Evolutionary conservation across 2,888 invertebrate species (phyloP).

Genomic region (Opisthograptis luteolata): DNA sequence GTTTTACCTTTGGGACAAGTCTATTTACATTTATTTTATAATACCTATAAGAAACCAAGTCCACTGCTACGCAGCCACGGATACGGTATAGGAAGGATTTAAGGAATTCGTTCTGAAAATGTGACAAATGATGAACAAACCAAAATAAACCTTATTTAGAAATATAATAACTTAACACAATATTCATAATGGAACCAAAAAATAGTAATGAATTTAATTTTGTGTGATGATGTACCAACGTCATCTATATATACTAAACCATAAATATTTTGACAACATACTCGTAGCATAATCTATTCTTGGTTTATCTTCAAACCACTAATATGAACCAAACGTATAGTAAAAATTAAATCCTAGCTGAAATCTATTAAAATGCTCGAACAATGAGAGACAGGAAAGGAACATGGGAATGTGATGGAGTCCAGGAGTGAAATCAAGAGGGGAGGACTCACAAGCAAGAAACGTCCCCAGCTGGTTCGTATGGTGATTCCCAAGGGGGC

Average conservation of each 20-base stretch:
- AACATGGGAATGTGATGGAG: slow-evolving; percentile 45
- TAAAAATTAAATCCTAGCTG: slow-evolving; percentile 5
- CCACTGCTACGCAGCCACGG: slow-evolving; percentile 82
- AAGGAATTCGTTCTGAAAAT: slow-evolving; percentile 25
- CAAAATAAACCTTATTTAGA: slow-evolving; percentile 22
- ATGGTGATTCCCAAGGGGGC: slow-evolving; percentile 73
- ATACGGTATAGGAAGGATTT: slow-evolving; percentile 36
- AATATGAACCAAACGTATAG: slow-evolving; percentile 8
- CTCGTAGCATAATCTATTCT: no score
- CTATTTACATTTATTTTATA: slow-evolving; percentile 65
- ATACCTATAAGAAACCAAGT: slow-evolving; percentile 82
- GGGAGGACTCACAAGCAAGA: slow-evolving; percentile 83
- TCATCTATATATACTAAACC: no score
- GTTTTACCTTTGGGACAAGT: slow-evolving; percentile 80
- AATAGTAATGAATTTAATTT: no score
- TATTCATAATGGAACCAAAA: no score
- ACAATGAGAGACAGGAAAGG: slow-evolving; percentile 25
- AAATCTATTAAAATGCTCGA: slow-evolving; percentile 13
- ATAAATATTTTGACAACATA: no score
- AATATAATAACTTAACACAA: slow-evolving; percentile 23
- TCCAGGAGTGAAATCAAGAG: slow-evolving; percentile 62
- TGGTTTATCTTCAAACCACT: no score
- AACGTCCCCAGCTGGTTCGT: slow-evolving; percentile 79
- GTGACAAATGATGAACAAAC: slow-evolving; percentile 23
- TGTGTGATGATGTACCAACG: no score